Base-by-base conservation (phyloP, 35 echinoderm and acorn worm genomes). In the Diadema setosum region DNA sequence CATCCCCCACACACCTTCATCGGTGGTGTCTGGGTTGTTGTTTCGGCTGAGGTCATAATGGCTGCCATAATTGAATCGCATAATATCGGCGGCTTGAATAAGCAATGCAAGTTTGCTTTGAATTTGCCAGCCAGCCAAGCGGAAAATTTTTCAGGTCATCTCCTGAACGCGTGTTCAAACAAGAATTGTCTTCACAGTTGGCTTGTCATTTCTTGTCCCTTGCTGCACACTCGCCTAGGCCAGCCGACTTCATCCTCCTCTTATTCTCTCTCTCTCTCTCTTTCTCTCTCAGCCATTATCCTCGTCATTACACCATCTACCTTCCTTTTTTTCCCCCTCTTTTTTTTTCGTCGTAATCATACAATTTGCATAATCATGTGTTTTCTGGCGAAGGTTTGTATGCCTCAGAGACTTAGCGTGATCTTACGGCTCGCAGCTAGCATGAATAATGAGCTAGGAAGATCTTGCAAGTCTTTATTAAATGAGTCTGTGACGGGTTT, bases 341-440 rank as follows among this genome's bases (percentile, higher is more conserved):
- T 67, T 67, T 67, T 26, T 32, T 67, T 26, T 78, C 37, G 40
- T 36, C 73, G 40, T 78, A 44, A 78, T 78, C 73, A 78, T 78
- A 78, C 73, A 78, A 78, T 78, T 78, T 78, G 44, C 73, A 78
- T 78, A 78, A 78, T 78, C 73, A 78, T 78, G 73, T 78, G 40
- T 42, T 42, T 21, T 78, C n/a, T 39, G 73, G 20, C 16, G 29
- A 75, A 32, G 69, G 29, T 9, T 39, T 29, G 20, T 18, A 37
- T 44, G 40, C 73, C 40, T 78, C 14, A 78, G 73, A 78, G 73
- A 78, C 73, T 39, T 39, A 41, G 11, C 33, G 37, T 78, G 73
- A 78, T 78, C 73, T 78, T 41, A 42, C 73, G 37, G 73, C 73
- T 78, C 24, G 20, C 39, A 78, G 33, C 27, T 35, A 44, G 73